These are phyloP conservation scores for Bellardia pandia DNA, from an alignment of 2,888 invertebrate genomes.

Conservation along the genomic window DNA sequence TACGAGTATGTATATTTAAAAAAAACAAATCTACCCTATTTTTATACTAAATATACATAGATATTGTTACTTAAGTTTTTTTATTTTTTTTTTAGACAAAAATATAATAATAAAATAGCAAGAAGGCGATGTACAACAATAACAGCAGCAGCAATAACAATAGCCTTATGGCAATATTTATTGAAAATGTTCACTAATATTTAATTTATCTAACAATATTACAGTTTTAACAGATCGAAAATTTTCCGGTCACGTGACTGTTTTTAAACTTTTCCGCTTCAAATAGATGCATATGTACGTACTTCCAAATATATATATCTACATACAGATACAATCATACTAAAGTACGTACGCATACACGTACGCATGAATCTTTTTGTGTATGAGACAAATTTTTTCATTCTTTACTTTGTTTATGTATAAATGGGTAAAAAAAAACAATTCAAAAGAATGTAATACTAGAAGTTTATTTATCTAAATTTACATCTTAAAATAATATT, in stretches of 20 bases:
- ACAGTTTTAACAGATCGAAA: conserved; percentile 64
- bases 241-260: conserved; percentile 69
- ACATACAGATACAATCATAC: not conserved
- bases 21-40: conserved; percentile 44
- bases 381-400: not conserved
- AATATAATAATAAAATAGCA: conserved; percentile 21
- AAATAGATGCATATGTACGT: not conserved
- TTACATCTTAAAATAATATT: conserved; percentile 70
- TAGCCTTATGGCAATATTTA: conserved; percentile 62
- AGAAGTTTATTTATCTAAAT: conserved; percentile 53
- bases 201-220: conserved; percentile 67
- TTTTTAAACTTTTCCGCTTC: conserved; percentile 56
- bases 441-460: conserved; percentile 4
- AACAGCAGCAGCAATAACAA: conserved; percentile 25
- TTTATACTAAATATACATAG: not conserved
- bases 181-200: conserved; percentile 67
- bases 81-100: not conserved
- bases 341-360: conserved; percentile 2
- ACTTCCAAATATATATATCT: not conserved
- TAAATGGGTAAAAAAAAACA: not conserved
- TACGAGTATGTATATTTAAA: too few relatives aligned
- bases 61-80: conserved; percentile 48
- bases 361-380: not conserved
- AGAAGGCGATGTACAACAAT: conserved; percentile 19
- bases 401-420: not conserved